Conservation (phyloP, 2,113 vertebrate species). For the Myotis yumanensis region DNA sequence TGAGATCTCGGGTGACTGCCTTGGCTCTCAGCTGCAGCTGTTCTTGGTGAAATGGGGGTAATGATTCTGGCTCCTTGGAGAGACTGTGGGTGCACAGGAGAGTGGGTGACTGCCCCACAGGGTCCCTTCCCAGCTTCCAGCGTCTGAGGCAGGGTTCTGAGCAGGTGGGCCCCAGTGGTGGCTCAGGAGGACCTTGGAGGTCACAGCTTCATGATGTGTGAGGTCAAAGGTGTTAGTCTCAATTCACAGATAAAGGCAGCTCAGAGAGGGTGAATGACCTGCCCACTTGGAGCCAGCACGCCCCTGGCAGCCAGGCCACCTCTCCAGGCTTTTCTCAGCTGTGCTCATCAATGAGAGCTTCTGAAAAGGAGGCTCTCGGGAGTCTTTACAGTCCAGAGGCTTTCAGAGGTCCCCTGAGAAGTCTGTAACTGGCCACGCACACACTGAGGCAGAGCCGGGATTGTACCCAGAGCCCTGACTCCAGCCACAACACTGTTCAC, state of each 20-base stretch:
- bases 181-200: not conserved
- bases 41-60: not conserved
- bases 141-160: not conserved
- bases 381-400: not conserved
- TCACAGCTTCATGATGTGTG: not conserved
- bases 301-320: accelerated
- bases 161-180: not conserved
- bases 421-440: not conserved
- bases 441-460: not conserved
- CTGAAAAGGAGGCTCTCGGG: not conserved
- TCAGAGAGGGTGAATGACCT: not conserved
- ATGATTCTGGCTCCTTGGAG: not conserved
- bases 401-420: not conserved
- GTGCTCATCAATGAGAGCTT: not conserved
- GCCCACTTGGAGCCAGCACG: not conserved
- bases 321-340: not conserved
- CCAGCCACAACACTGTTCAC: not conserved
- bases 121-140: not conserved
- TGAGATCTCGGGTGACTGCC: not conserved
- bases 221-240: not conserved
- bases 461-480: not conserved
- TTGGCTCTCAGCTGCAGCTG: not conserved
- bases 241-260: not conserved
- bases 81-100: not conserved
- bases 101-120: not conserved